Evolutionary conservation across 2,113 vertebrate genomes (phyloP).

Genomic region (Tupaia tana): DNA sequence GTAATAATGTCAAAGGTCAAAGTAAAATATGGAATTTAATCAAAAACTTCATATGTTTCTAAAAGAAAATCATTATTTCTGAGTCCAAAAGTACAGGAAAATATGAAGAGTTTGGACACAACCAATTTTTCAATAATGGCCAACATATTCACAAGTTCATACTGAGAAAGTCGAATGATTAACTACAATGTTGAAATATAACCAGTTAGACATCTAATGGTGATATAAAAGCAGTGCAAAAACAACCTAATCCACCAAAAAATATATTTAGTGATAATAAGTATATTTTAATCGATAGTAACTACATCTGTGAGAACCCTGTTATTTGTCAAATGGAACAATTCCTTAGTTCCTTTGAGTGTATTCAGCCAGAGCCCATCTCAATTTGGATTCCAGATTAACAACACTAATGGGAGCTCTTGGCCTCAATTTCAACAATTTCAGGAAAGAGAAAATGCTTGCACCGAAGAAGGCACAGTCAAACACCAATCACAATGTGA

Average conservation of each 20-base stretch:
- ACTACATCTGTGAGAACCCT: constrained; percentile 8
- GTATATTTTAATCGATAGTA: constrained; percentile 21
- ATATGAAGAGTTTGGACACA: not conserved
- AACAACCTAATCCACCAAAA: constrained; percentile 24
- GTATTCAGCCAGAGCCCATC: constrained; percentile 1
- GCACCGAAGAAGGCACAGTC: constrained; percentile 19
- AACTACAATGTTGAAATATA: constrained; percentile 41
- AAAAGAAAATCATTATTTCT: constrained; percentile 42
- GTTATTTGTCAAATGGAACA: constrained; percentile 40
- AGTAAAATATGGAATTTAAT: constrained; percentile 32
- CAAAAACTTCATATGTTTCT: constrained; percentile 45
- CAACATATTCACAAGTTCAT: constrained; percentile 6
- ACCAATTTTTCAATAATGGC: constrained; percentile 29
- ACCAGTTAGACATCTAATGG: constrained; percentile 21
- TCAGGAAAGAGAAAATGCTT: constrained; percentile 54
- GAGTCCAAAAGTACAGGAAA: not conserved
- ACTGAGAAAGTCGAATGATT: constrained; percentile 44
- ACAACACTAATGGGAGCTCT: constrained; percentile 17
- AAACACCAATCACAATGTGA: not conserved
- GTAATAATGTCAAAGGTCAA: not conserved
- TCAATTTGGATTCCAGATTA: constrained; percentile 51
- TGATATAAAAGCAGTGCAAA: constrained; percentile 36
- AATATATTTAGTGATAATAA: constrained; percentile 46
- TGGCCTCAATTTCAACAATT: constrained; percentile 57
- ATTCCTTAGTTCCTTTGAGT: not conserved